Evolutionary conservation across 2,113 vertebrate species (phyloP), one percentile per base, ranked within the genome.

Genomic region (Aegypius monachus): DNA sequence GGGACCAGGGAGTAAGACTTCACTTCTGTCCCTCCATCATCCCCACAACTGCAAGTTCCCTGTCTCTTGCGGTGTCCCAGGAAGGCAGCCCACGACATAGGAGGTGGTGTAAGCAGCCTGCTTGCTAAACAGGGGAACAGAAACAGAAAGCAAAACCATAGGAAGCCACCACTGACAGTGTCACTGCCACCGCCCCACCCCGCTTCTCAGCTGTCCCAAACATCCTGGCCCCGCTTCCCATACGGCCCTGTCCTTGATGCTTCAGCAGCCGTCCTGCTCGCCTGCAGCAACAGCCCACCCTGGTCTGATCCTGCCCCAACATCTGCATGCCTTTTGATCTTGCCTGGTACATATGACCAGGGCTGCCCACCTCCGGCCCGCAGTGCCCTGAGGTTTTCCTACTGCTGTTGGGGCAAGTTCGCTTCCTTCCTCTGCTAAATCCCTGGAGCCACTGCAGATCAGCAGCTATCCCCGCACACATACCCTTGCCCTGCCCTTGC

Each of bases 311-410:
- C 32, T 61, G 17, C 8, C 31, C 16, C 7, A 5, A 8, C 7
- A 1, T 2, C 63, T 3, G 4, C n/a, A 48, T 31, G 3, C 14
- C 12, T 68, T 59, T 47, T 38, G 1, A 14, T 70, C 40, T 52
- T 14, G 2, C 9, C n/a, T 48, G 34, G 12, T 10, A 25, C 0
- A 0, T 45, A 22, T 5, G 7, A 1, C 4, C 18, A 40, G 36
- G 17, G 27, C 31, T 84, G 32, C 7, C 13, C 47, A 10, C 5
- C 9, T 63, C 19, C 12, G 7, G 5, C 47, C 29, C 5, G 3
- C 25, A 29, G 2, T 19, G 42, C 16, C 11, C 29, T 3, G 23
- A 16, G 20, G 4, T 38, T 65, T 52, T 58, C n/a, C 21, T 45
- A 0, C 11, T 38, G 47, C 45, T 83, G 2, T 10, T 55, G 36